phyloP scores from a whole-genome alignment of 2,888 invertebrate genomes.

The Eupithecia centaureata region DNA sequence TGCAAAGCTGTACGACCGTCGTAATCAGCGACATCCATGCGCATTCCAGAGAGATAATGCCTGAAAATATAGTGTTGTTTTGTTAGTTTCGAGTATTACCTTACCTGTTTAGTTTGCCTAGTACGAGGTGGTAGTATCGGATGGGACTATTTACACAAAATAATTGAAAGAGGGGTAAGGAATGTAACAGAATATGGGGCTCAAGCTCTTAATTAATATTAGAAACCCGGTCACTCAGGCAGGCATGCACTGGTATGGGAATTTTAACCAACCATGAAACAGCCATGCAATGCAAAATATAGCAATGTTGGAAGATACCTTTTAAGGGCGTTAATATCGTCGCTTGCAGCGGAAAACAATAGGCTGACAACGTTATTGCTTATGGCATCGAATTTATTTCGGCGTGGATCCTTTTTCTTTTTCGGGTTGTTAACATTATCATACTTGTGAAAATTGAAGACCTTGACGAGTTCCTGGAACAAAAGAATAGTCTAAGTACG shows the following conservation, averaged over 20 bases:
- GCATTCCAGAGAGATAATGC: conserved; percentile 95
- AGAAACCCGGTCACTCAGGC: conserved; percentile 47
- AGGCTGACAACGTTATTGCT: conserved; percentile 96
- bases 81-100: no score
- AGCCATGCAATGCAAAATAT: conserved; percentile 32
- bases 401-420: conserved; percentile 96
- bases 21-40: conserved; percentile 96
- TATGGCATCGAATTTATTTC: conserved; percentile 95
- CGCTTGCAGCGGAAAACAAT: conserved; percentile 96
- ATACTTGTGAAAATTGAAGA: conserved; percentile 98
- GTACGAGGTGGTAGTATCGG: not conserved
- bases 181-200: conserved; percentile 5
- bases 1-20: conserved; percentile 98
- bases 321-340: conserved; percentile 95
- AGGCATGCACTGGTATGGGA: conserved; percentile 57
- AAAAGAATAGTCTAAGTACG: not conserved
- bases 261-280: conserved; percentile 40
- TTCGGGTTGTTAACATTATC: conserved; percentile 96
- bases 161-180: not conserved
- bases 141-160: not conserved
- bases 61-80: conserved; percentile 62
- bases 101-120: not conserved
- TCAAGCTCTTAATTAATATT: conserved; percentile 26
- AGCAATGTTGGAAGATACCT: conserved; percentile 80
- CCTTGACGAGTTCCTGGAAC: conserved; percentile 91